Evolutionary conservation across 2,797 vertebrate species (phyloP), one percentile per base, ranked within the genome.

Genomic region (Hephaestus fuliginosus): DNA sequence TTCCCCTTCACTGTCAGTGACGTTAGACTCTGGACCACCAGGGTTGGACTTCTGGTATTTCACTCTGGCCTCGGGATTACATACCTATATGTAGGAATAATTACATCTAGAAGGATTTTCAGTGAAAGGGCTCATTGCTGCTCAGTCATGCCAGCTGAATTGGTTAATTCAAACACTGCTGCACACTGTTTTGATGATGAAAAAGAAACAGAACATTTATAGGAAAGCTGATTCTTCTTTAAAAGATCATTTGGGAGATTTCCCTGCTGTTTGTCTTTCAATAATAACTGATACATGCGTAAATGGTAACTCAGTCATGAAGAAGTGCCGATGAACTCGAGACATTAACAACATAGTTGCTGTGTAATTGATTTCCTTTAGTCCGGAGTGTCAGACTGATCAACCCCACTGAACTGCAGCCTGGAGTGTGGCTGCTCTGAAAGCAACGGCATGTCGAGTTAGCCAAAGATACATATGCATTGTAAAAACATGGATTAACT

Each of bases 351-450:
- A 70, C 74, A 67, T 15, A 36, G 70, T 81, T 36, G 49, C 20
- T 9, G 55, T 63, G 69, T 89, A 76, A 94, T 92, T 91, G 92
- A 94, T 95, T 93, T 94, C 76, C 89, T 81, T 48, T 77, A 60
- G 75, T 70, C 62, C 63, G 49, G 70, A 77, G 79, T 55, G 65
- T 85, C 74, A 44, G 69, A 63, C 68, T 74, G 84, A 81, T 88
- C 78, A 76, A 66, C 33, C 36, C 48, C 51, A 61, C 52, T 28
- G 28, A 79, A 78, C 62, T 75, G 80, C 30, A 68, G 79, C 69
- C 66, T 25, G 39, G 62, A 28, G 49, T 72, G 56, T 6, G 58
- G 53, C 72, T 82, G 62, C 65, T 90, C 81, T 58, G 51, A 88
- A 91, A 89, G 88, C 86, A 73, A 76, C 69, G 70, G 78, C 87